These are phyloP conservation scores for Drosophila dives DNA, from an alignment of 2,888 invertebrate genomes.

Conservation along the genomic window DNA sequence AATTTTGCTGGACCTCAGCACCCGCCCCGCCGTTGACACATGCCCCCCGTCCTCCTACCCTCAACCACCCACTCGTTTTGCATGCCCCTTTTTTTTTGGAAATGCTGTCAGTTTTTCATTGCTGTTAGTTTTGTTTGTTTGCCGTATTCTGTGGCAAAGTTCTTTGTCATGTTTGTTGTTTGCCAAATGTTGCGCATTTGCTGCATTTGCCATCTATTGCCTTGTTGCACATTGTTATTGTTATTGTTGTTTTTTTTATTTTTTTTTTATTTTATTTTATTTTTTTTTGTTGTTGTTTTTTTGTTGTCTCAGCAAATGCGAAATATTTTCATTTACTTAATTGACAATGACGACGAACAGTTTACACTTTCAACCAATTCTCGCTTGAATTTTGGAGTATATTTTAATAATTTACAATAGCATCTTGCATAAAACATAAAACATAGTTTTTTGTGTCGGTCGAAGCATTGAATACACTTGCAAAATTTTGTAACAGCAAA, in stretches of 20 bases:
- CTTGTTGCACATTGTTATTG: not conserved
- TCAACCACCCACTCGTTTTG: not conserved
- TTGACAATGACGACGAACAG: slow-evolving; percentile 53
- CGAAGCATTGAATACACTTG: not conserved
- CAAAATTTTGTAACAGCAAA: not conserved
- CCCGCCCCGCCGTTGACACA: not conserved
- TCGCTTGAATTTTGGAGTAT: not conserved
- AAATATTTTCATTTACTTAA: slow-evolving; percentile 70
- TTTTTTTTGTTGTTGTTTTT: slow-evolving; percentile 35
- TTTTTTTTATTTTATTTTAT: not conserved
- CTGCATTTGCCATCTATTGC: slow-evolving; percentile 36
- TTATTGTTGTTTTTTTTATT: not conserved
- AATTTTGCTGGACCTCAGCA: slow-evolving; percentile 46
- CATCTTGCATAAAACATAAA: not conserved
- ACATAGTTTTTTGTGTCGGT: not conserved
- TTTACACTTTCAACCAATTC: not conserved
- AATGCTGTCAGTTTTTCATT: slow-evolving; percentile 60
- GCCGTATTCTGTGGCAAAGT: slow-evolving; percentile 40
- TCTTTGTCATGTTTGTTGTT: slow-evolving; percentile 65
- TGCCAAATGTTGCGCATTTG: slow-evolving; percentile 58
- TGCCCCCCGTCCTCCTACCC: not conserved
- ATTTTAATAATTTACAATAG: not conserved
- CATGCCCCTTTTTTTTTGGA: no score
- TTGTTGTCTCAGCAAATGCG: slow-evolving; percentile 32
- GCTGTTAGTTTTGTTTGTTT: slow-evolving; percentile 58